Evolutionary conservation across 2,113 vertebrate species (phyloP), one percentile per base, ranked within the genome.

Genomic region (Machaerirhynchus nigripectus): DNA sequence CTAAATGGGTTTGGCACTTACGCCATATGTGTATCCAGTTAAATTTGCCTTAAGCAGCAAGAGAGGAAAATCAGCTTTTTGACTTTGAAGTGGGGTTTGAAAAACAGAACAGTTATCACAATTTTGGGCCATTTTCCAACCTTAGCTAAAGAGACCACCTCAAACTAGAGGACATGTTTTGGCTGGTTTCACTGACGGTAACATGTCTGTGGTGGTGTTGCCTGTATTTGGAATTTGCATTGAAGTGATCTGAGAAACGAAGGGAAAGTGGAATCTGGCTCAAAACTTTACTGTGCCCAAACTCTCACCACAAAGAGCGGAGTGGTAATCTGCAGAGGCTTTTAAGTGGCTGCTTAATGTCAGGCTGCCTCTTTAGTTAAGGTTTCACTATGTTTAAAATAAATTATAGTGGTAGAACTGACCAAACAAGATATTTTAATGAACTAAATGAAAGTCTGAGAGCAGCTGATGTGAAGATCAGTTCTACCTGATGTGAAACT

Each of bases 341-440:
- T 97, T 97, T 84, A 96, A 96, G 95, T 96, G 96, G 96, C 86
- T 92, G 64, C 80, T 89, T 96, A 95, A 97, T 96, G 92, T 89
- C 86, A 71, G 90, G 86, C 96, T 97, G 83, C 88, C 86, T 92
- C 95, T 96, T 96, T 89, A 94, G 93, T 93, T 93, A 96, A 89
- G 96, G 80, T 95, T 97, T 96, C 92, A 30, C 88, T 94, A 39
- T 89, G 96, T 97, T 96, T 95, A 94, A 96, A 93, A 90, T 94
- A 94, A 96, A 96, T 96, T 94, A 94, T 61, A 94, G 94, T 94
- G 96, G 90, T 96, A 94, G 90, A 94, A 96, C 96, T 97, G 94
- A 96, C 96, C 95, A 93, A 94, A 97, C 95, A 92, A 96, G 96
- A 82, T 89, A 90, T 93, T 97, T 97, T 95, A 97, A 96, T 96